Evolutionary conservation across 2,888 invertebrate species (phyloP), one percentile per base, ranked within the genome.

Genomic region (Parnassius apollo): DNA sequence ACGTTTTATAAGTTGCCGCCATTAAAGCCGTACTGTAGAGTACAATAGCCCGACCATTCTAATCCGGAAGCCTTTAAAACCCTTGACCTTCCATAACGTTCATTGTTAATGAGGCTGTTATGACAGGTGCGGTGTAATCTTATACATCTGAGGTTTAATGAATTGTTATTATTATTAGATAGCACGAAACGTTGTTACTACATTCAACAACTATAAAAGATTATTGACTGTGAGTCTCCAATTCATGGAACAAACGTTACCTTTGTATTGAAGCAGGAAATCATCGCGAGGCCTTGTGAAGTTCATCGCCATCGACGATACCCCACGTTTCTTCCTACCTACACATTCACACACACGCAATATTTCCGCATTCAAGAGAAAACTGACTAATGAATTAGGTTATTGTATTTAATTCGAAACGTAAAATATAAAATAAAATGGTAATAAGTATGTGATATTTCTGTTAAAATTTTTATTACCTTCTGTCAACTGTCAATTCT

Each of bases 301-400:
- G 86, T 87, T 86, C 86, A 86, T 81, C 83, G 84, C 73, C 80
- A 59, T 61, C 55, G 46, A 67, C 51, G 55, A 60, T 56, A 57
- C 45, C 54, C 57, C 50, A 65, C 72, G 68, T 71, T 72, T 62
- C 61, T 74, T 68, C 68, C 67, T 69, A 62, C 70, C 70, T 67
- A 67, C 68, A 67, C 64, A 58, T 51, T 63, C 53, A 64, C 52
- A 58, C 4, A 35, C 18, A 18, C 35, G 59, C 63, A 55, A 69
- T 71, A 72, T 81, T 86, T 86, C 86, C 86, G 84, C 77, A 75
- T 76, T 77, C 68, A 66, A 75, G 82, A 82, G 85, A 86, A 86
- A 87, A 79, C 75, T 79, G 77, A 83, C 83, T 84, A 82, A 74
- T 81, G 80, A 80, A 74, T 83, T 78, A 66, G 76, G 70, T 69